A percentile compares a stretch with the other conserved stretches of the same genome.
Conservation (phyloP, 2,797 vertebrate genomes). For the Myiotriccus ornatus region DNA sequence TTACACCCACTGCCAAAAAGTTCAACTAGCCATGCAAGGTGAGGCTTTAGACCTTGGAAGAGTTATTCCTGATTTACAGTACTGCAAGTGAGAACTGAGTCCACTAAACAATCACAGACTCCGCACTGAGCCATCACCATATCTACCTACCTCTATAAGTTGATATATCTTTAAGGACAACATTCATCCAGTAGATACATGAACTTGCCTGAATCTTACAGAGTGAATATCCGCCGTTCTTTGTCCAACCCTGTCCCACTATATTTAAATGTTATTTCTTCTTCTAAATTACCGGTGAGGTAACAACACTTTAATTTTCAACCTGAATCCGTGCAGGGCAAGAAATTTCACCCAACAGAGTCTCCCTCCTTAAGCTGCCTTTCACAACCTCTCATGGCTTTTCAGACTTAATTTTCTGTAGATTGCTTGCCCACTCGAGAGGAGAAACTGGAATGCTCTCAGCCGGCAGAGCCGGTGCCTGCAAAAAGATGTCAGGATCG, state of each 20-base stretch:
- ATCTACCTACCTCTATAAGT: neutral
- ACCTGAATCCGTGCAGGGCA: neutral
- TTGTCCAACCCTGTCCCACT: neutral
- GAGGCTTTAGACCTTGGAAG: neutral
- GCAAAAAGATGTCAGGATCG: slow-evolving; percentile 73
- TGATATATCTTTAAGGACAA: neutral
- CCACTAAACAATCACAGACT: neutral
- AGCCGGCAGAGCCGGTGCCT: slow-evolving; percentile 59
- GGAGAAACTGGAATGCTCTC: slow-evolving; percentile 71
- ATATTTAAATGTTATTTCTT: neutral
- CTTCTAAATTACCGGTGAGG: neutral
- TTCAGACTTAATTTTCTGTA: slow-evolving; percentile 86
- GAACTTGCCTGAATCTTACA: neutral
- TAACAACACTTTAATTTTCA: slow-evolving; percentile 3
- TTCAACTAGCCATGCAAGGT: neutral
- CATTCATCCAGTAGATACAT: rapidly evolving
- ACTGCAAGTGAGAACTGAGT: neutral
- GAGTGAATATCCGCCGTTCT: neutral
- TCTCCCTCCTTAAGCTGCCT: slow-evolving; percentile 74
- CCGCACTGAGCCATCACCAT: neutral
- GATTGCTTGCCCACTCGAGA: slow-evolving; percentile 85
- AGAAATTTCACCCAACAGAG: neutral
- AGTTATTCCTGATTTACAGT: neutral
- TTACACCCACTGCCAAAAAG: neutral
- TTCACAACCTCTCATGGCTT: slow-evolving; percentile 68